phyloP scores from a whole-genome alignment of 1,140 invertebrate genomes.

The Lucilia cuprina region DNA sequence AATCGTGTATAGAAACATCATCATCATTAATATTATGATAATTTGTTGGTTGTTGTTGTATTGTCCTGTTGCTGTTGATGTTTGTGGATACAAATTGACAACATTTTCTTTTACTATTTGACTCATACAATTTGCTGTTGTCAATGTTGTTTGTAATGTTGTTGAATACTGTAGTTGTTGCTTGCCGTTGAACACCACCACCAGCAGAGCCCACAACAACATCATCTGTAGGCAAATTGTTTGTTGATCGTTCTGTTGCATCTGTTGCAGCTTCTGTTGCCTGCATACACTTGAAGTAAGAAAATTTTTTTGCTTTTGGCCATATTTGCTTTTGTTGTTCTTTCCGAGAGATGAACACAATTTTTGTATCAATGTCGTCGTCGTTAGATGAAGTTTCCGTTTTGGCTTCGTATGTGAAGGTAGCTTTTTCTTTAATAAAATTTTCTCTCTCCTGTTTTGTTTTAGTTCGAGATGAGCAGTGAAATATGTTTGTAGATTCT shows the following conservation, averaged over 20 bases:
- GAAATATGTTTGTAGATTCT: background rate
- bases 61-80: conserved; percentile 25
- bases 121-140: background rate
- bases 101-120: conserved; percentile 1
- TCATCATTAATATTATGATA: background rate
- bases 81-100: conserved; percentile 41
- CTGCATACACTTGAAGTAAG: background rate
- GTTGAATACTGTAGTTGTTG: background rate
- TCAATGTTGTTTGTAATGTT: conserved; percentile 9
- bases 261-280: background rate
- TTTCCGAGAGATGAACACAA: conserved; percentile 37
- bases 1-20: conserved; percentile 42
- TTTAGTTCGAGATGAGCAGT: background rate
- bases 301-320: background rate
- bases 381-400: background rate
- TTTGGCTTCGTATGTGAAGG: background rate
- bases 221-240: background rate
- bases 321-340: conserved; percentile 37
- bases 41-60: background rate
- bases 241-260: conserved; percentile 17
- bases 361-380: conserved; percentile 27
- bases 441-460: background rate
- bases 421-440: background rate
- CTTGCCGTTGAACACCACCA: background rate
- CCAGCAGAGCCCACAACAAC: background rate